phyloP scores from a whole-genome alignment of 2,888 invertebrate genomes.

The Chaetogeoica ovagalla region DNA sequence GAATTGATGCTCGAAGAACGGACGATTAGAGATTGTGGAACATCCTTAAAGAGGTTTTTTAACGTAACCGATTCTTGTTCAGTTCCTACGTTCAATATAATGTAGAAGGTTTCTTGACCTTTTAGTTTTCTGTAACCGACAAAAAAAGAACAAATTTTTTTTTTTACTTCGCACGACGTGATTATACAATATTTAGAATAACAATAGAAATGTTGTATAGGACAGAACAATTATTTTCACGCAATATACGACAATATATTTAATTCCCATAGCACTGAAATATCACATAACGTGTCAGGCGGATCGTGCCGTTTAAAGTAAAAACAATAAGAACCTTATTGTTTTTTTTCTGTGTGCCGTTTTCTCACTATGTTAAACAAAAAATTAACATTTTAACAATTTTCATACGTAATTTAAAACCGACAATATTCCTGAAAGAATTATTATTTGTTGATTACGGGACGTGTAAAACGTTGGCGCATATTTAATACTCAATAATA shows the following conservation, averaged over 20 bases:
- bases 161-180: not conserved
- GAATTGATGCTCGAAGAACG: conserved; percentile 54
- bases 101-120: conserved; percentile 56
- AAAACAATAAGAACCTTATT: too few relatives aligned
- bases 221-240: too few relatives aligned
- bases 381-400: too few relatives aligned
- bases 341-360: too few relatives aligned
- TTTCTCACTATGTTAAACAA: too few relatives aligned
- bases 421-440: not conserved
- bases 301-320: too few relatives aligned
- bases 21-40: conserved; percentile 47
- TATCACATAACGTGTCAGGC: too few relatives aligned
- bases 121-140: conserved; percentile 51
- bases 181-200: not conserved
- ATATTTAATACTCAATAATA: not conserved
- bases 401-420: not conserved
- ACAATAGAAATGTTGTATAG: not conserved
- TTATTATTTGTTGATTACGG: too few relatives aligned
- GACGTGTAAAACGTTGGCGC: too few relatives aligned
- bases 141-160: not conserved
- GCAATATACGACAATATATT: too few relatives aligned
- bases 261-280: too few relatives aligned
- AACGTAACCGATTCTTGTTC: conserved; percentile 64
- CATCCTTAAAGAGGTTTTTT: conserved; percentile 21
- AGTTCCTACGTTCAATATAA: conserved; percentile 66